These are phyloP conservation scores for Conus betulinus DNA, from an alignment of 1,140 invertebrate species.

Conservation along the genomic window DNA sequence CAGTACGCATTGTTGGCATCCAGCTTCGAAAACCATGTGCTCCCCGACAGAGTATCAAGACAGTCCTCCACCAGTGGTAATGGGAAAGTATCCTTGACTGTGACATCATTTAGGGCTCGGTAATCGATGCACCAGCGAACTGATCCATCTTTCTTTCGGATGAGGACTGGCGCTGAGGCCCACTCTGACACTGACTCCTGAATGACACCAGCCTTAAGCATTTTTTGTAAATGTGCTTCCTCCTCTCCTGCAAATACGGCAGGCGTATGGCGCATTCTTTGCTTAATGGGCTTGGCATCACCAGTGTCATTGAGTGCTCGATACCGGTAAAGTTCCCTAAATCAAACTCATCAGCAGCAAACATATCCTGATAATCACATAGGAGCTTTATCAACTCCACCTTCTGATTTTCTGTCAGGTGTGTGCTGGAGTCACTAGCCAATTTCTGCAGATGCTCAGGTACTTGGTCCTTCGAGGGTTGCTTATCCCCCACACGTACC, in stretches of 20 bases:
- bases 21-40: slow-evolving; percentile 38
- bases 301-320: slow-evolving; percentile 47
- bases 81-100: slow-evolving; percentile 76
- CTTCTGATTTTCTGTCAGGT: background rate
- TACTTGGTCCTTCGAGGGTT: no score
- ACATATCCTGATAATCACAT: slow-evolving; percentile 45
- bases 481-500: no score
- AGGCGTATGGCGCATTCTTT: slow-evolving; percentile 35
- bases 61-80: slow-evolving; percentile 76
- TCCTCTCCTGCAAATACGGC: slow-evolving; percentile 41
- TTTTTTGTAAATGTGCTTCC: slow-evolving; percentile 29
- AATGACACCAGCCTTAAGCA: slow-evolving; percentile 51
- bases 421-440: background rate
- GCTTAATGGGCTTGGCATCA: slow-evolving; percentile 27
- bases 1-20: slow-evolving; percentile 36
- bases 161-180: no score
- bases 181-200: slow-evolving; percentile 41
- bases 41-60: slow-evolving; percentile 32
- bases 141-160: slow-evolving; percentile 78
- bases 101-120: slow-evolving; percentile 74
- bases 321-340: slow-evolving; percentile 36
- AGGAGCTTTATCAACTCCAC: slow-evolving; percentile 15
- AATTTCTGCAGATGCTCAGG: no score
- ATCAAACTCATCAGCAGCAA: slow-evolving; percentile 42
- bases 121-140: slow-evolving; percentile 76